Percentiles rank a stretch among this genome's conserved stretches.
Evolutionary conservation across 2,113 vertebrate genomes (phyloP).

Genomic region (Zosterops pallidus): DNA sequence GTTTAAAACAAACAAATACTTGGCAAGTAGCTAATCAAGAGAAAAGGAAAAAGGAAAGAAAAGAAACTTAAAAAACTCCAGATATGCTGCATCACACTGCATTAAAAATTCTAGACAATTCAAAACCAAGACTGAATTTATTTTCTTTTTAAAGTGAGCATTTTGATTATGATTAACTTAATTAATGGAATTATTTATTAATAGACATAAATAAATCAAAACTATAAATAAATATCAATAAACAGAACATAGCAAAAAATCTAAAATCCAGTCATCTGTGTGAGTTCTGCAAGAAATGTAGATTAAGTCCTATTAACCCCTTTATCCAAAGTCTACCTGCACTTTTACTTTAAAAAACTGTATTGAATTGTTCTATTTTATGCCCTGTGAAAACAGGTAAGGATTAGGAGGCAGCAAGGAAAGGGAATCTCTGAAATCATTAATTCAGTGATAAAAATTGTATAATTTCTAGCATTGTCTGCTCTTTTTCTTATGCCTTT

Average conservation of each 20-base stretch:
- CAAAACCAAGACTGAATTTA: background rate
- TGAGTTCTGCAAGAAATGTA: background rate
- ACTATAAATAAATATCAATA: background rate
- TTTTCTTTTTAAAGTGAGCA: background rate
- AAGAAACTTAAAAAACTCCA: background rate
- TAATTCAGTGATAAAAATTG: background rate
- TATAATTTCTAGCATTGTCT: background rate
- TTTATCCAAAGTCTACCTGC: background rate
- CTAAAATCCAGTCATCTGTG: background rate
- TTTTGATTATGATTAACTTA: background rate
- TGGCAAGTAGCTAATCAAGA: constrained; percentile 1
- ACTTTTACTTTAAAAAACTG: background rate
- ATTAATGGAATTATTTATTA: constrained; percentile 19
- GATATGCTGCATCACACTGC: background rate
- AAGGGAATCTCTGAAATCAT: background rate
- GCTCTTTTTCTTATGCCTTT: background rate
- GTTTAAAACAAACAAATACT: constrained; percentile 24
- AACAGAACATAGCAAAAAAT: background rate
- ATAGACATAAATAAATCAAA: constrained; percentile 2
- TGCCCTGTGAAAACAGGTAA: background rate
- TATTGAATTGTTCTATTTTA: background rate
- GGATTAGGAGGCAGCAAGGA: background rate
- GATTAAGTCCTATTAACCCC: background rate
- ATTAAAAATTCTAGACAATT: background rate
- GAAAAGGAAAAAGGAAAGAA: background rate